Evolutionary conservation across 2,797 vertebrate genomes (phyloP), one percentile per base, ranked within the genome.

Genomic region (Brotula barbata): DNA sequence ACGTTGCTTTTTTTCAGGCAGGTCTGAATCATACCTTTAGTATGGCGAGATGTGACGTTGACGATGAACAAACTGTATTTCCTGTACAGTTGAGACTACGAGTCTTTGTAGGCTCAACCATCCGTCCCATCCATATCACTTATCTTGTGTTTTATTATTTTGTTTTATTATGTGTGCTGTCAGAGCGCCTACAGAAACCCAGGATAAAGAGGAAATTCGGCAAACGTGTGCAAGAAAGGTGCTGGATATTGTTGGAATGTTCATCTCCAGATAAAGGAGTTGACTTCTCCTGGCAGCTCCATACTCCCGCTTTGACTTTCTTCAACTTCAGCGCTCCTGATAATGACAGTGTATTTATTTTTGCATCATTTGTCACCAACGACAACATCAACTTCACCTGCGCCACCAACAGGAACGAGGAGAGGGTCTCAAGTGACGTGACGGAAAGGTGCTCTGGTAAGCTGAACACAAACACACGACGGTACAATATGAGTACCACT

Each of bases 161-260:
- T 1, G 4, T 25, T 48, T 6, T 0, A 2, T 11, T 10, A 28
- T 8, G 1, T 37, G 4, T 4, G 13, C 7, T 14, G 47, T 28
- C 78, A 90, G 89, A 75, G 16, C 51, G 0, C 9, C 67, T 83
- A 11, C 25, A 13, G 8, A 1, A 16, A 7, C 88, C 87, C 0
- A 20, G 0, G 1, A 41, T 78, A 3, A 0, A 3, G 0, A 15
- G 0, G 0, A 0, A 14, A 0, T 0, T 1, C 0, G 11, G 0
- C 0, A 0, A 0, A 0, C 0, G 5, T 2, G 0, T 0, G 0
- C 0, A 47, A 0, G 22, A 2, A 7, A 0, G 8, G 11, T 87
- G 82, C 11, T 13, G 8, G 12, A 1, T 71, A 7, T 1, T 0
- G 0, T 52, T 89, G 22, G 0, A 0, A 0, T 90, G 89, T 19